Evolutionary conservation across 2,113 vertebrate genomes (phyloP).

Genomic region (Capricornis sumatraensis): DNA sequence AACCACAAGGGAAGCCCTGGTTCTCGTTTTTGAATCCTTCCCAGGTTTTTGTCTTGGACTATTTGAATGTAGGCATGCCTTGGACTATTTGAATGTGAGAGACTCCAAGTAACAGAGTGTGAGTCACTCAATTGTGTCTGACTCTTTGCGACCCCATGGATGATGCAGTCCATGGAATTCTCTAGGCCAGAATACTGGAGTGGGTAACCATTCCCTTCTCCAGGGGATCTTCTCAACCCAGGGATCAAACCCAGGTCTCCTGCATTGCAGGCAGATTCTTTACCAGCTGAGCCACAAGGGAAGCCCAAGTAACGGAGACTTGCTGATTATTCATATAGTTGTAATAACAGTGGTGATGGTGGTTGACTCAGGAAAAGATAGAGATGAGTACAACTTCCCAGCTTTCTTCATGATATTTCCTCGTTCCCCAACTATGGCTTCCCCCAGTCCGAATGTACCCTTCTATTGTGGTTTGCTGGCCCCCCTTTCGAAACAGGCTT

Average conservation of each 20-base stretch:
- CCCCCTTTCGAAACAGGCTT: background rate
- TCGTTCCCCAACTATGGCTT: background rate
- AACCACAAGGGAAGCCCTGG: background rate
- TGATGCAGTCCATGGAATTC: background rate
- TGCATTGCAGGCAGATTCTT: background rate
- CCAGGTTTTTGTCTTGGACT: background rate
- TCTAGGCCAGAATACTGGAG: background rate
- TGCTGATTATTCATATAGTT: background rate
- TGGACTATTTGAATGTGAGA: background rate
- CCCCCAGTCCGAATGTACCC: background rate
- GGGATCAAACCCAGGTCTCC: background rate
- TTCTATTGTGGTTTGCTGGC: background rate
- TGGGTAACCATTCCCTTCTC: background rate
- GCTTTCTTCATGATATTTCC: background rate
- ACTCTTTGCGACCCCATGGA: background rate
- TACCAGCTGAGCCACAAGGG: background rate
- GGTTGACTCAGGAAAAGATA: background rate
- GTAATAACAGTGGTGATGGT: no score
- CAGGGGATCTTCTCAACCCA: background rate
- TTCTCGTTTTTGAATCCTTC: background rate
- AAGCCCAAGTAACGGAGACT: background rate
- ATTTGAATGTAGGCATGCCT: background rate
- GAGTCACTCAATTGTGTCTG: background rate
- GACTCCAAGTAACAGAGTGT: background rate
- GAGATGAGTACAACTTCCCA: background rate